phyloP scores from a whole-genome alignment of 2,888 invertebrate genomes.

The Agriopis marginaria region DNA sequence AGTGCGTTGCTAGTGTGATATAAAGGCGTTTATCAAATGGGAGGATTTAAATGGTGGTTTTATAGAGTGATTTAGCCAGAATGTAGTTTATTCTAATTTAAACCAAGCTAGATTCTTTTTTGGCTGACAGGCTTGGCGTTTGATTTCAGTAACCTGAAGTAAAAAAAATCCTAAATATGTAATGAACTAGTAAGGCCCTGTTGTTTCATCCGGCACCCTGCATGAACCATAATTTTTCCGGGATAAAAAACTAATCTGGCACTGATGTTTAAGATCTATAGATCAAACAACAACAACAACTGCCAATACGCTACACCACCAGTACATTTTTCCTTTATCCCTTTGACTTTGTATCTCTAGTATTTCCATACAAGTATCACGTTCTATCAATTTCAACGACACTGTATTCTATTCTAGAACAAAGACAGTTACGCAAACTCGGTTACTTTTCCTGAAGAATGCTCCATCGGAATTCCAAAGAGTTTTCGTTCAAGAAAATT shows the following conservation, averaged over 20 bases:
- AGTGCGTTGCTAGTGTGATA: too few species aligned
- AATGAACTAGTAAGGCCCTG: too few species aligned
- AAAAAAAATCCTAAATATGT: too few species aligned
- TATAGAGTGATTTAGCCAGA: too few species aligned
- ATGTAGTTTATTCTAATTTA: too few species aligned
- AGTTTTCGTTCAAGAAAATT: conserved; percentile 67
- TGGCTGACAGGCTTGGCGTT: too few species aligned
- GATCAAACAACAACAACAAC: conserved; percentile 10
- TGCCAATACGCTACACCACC: background rate
- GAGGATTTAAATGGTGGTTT: too few species aligned
- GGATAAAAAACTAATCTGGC: background rate
- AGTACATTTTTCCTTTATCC: background rate
- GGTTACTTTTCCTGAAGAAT: conserved; percentile 50
- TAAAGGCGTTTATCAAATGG: too few species aligned
- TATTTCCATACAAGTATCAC: conserved; percentile 39
- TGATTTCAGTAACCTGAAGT: too few species aligned
- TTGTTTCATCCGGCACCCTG: too few species aligned
- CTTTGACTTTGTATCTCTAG: conserved; percentile 10
- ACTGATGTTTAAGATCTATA: background rate
- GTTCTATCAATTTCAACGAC: conserved; percentile 40
- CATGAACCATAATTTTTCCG: too few species aligned
- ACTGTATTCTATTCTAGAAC: conserved; percentile 49
- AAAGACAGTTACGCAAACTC: conserved; percentile 55
- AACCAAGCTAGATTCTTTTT: too few species aligned
- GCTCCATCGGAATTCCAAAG: conserved; percentile 51